A percentile compares a stretch with the other conserved stretches of the same genome.
phyloP scores from a whole-genome alignment of 2,113 vertebrate genomes.

The Perognathus longimembris region DNA sequence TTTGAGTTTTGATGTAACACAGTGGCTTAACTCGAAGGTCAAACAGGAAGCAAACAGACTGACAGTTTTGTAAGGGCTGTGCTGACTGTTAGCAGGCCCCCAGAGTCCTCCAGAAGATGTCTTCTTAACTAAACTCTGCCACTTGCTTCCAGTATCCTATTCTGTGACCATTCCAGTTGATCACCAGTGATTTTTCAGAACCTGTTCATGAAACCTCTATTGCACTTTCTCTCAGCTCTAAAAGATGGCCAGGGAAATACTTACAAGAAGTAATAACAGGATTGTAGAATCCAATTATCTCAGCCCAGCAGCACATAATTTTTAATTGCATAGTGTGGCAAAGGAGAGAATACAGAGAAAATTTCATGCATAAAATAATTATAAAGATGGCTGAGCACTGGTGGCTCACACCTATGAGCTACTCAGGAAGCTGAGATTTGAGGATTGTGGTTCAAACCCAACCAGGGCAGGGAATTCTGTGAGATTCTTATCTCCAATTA shows the following conservation, averaged over 20 bases:
- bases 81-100: fast-evolving
- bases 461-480: no score
- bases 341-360: not conserved
- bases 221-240: not conserved
- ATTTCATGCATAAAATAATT: not conserved
- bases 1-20: not conserved
- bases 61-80: not conserved
- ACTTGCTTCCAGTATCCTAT: not conserved
- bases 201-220: not conserved
- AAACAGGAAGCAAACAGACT: not conserved
- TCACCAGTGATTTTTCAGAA: not conserved
- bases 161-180: not conserved
- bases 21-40: not conserved
- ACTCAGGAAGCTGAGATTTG: no score
- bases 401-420: no score
- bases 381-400: not conserved
- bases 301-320: not conserved
- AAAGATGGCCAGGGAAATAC: not conserved
- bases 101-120: no score
- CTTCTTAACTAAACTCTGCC: not conserved
- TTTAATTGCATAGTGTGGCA: not conserved
- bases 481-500: no score
- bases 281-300: not conserved
- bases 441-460: no score
- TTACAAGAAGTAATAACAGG: not conserved